Evolutionary conservation across 1,140 invertebrate genomes (phyloP), one percentile per base, ranked within the genome.

Genomic region (Bicyclus anynana): DNA sequence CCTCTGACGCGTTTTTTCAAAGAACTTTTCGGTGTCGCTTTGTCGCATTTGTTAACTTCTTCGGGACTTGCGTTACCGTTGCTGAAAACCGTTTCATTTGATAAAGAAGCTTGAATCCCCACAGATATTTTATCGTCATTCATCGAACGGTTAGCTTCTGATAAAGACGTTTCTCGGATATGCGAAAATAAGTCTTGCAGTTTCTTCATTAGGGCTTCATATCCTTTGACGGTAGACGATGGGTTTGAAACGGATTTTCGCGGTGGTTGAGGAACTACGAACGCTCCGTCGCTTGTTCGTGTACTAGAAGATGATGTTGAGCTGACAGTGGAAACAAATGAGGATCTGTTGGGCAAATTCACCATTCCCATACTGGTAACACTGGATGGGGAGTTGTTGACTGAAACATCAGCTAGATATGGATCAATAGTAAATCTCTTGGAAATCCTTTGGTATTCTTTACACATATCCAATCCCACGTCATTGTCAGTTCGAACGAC

Each of bases 11-110:
- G 59, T 58, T 89, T 90, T 53, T 90, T 90, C 5, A 89, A 67
- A 0, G 89, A 90, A 60, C 89, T 90, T 56, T 89, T 89, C 9
- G 89, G 87, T 2, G 87, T 90, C 0, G 68, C 72, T 51, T 84
- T 87, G 46, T 89, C 80, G 49, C 77, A 80, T 67, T 83, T 84
- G n/a, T 69, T 74, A 0, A 84, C 75, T 75, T 89, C 87, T 37
- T 84, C 80, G 0, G 85, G 84, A 62, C 80, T 86, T 1, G 84
- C 80, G 47, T 81, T 88, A 0, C 85, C 85, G 26, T 88, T 88
- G 42, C 79, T 85, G 7, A 80, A 29, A 3, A 40, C 23, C 23
- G 57, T 66, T 7, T 79, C 84, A 46, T 42, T 71, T 2, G 77
- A 75, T 5, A 71, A 44, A 0, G 74, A 78, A 0, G 82, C 77